A percentile compares a stretch with the other conserved stretches of the same genome.
Conservation (phyloP, 2,113 vertebrate species). For the Macquaria australasica region DNA sequence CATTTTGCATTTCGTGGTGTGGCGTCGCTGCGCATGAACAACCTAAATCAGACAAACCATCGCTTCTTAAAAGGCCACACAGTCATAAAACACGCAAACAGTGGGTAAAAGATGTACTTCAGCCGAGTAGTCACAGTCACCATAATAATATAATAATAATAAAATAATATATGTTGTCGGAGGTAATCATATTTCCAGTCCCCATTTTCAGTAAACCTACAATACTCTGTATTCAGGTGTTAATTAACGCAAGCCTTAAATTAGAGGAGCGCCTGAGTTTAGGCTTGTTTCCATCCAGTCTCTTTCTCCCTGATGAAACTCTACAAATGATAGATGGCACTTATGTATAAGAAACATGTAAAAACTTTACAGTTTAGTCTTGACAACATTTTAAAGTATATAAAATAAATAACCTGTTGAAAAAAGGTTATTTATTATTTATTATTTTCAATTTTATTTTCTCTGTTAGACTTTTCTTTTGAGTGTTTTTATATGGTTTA, state of each 20-base stretch:
- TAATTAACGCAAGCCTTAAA: constrained; percentile 3
- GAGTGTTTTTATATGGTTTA: not conserved
- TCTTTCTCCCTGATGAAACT: not conserved
- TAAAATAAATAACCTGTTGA: not conserved
- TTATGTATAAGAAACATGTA: not conserved
- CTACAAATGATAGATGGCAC: not conserved
- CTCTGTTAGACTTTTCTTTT: not conserved
- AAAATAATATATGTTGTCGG: not conserved
- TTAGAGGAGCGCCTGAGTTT: not conserved
- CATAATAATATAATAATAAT: not conserved
- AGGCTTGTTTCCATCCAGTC: not conserved
- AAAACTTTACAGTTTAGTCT: not conserved
- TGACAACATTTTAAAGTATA: not conserved
- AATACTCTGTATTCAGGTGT: not conserved
- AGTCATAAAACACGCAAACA: not conserved
- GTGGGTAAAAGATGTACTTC: not conserved
- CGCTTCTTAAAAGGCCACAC: constrained; percentile 10
- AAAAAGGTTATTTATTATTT: not conserved
- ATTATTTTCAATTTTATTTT: not conserved
- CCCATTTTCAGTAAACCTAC: not conserved
- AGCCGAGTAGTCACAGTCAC: not conserved
- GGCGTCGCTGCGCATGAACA: constrained; percentile 63
- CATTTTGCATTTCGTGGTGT: constrained; percentile 81
- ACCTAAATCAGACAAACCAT: constrained; percentile 7
- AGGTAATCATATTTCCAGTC: not conserved